Conservation (phyloP, 2,113 vertebrate species). For the Montifringilla adamsi region DNA sequence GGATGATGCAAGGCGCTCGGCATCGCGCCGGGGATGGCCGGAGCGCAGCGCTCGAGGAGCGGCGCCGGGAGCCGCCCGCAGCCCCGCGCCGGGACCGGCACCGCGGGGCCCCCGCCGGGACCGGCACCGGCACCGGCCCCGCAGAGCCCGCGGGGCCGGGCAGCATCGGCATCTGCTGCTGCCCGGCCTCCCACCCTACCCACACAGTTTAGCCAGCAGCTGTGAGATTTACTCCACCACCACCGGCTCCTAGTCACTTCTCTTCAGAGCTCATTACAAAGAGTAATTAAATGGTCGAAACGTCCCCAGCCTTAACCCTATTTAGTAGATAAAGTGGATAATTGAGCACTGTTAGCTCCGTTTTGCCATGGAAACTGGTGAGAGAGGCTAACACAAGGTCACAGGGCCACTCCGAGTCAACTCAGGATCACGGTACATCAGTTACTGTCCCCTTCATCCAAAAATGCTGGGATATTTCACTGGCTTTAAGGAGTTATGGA, state of each 20-base stretch:
- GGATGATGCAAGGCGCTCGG: conserved; percentile 51
- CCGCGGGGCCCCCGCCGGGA: background rate
- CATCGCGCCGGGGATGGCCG: background rate
- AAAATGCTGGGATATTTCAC: background rate
- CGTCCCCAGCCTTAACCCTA: background rate
- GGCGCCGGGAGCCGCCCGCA: background rate
- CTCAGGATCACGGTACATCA: background rate
- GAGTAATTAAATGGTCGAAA: conserved; percentile 27
- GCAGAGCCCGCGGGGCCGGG: background rate
- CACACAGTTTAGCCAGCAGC: background rate
- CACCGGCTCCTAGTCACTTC: background rate
- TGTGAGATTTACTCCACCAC: background rate
- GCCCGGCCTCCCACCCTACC: background rate
- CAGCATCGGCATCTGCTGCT: background rate
- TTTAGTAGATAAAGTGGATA: conserved; percentile 44
- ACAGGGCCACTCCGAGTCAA: background rate
- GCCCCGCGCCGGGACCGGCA: background rate
- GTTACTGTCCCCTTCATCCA: background rate
- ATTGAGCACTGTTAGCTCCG: conserved; percentile 14
- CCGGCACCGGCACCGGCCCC: background rate
- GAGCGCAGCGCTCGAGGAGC: background rate
- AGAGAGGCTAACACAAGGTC: background rate
- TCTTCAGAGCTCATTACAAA: conserved; percentile 45
- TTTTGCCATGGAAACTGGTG: conserved; percentile 27
- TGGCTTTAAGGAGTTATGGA: background rate